Base-by-base conservation (phyloP, 2,888 invertebrate genomes). In the Apocheima hispidaria region DNA sequence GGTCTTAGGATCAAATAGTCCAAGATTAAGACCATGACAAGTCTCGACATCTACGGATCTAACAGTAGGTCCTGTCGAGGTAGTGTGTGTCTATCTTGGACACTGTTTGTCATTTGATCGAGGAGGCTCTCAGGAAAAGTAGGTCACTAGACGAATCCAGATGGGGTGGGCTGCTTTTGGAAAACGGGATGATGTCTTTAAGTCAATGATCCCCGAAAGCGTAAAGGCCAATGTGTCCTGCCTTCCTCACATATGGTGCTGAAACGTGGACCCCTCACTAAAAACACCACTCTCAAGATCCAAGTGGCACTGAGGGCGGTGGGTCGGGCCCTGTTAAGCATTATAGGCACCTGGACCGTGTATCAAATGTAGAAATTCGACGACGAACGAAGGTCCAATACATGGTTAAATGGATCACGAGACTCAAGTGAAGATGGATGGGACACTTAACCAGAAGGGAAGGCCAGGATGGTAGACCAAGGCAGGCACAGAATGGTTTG, bases 351-450 rank as follows among this genome's bases (percentile, higher is more conserved):
- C 4, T 35, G 5, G 5, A 23, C 23, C 23, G 23, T 2, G 6
- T 23, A 23, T 6, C 35, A 35, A 35, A 35, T 14, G 35, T 35
- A 3, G 35, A 35, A 35, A 35, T 35, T 35, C 35, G 35, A 35
- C 35, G 35, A 18, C 18, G 18, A 20, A 20, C 18, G 18, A 40
- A 40, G 41, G 41, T 3, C 18, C 9, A 49, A 49, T 21, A 48
- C 20, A 16, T 33, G n/a, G 30, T 48, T 48, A 36, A 10, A 14
- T 14, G 36, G 16, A 36, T 36, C 16, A 36, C 36, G 16, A 36
- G 36, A 16, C 16, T 36, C 36, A 36, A 36, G 44, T 18, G 56
- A 23, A 49, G 52, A 50, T 58, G n/a, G 36, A 14, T 14, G 16
- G 36, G 16, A 36, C 36, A 16, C 36, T 36, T 16, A 14, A 14